A percentile compares a stretch with the other conserved stretches of the same genome.
Conservation (phyloP, 2,797 vertebrate species). For the Cetoscarus ocellatus region DNA sequence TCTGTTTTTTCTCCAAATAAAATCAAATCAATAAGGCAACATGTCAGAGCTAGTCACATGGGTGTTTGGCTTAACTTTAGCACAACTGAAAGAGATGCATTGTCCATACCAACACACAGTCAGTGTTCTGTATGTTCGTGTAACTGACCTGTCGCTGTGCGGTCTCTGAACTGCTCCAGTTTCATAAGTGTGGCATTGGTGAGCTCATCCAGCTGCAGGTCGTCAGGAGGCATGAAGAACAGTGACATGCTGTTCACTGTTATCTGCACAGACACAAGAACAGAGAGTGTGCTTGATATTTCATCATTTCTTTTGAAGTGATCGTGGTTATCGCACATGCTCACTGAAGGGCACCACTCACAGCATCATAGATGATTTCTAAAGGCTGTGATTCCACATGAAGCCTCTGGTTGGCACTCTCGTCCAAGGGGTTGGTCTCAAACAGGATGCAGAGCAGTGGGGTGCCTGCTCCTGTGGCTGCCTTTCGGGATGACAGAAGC, state of each 20-base stretch:
- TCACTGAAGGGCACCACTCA: conserved; percentile 83
- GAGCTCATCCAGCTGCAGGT: conserved; percentile 92
- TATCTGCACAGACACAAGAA: conserved; percentile 79
- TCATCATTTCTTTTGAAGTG: background rate
- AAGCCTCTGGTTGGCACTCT: conserved; percentile 89
- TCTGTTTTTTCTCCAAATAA: no score
- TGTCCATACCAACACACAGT: no score
- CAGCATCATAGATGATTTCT: conserved; percentile 97
- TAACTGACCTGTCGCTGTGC: conserved; percentile 92
- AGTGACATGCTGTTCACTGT: conserved; percentile 93
- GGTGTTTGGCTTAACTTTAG: no score
- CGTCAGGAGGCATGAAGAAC: conserved; percentile 94
- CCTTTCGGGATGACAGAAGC: conserved; percentile 89
- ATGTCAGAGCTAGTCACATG: no score
- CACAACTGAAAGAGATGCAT: no score
- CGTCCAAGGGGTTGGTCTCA: conserved; percentile 95
- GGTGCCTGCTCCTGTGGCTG: conserved; percentile 78
- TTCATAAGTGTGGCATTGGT: conserved; percentile 96
- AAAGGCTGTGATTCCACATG: conserved; percentile 93
- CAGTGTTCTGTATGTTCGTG: background rate
- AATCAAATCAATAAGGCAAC: no score
- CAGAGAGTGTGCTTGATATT: conserved; percentile 5
- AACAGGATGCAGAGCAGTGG: conserved; percentile 92
- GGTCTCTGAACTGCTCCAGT: conserved; percentile 96
- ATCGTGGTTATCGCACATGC: background rate